phyloP scores from a whole-genome alignment of 2,113 vertebrate species.

The Pangasianodon gigas region DNA sequence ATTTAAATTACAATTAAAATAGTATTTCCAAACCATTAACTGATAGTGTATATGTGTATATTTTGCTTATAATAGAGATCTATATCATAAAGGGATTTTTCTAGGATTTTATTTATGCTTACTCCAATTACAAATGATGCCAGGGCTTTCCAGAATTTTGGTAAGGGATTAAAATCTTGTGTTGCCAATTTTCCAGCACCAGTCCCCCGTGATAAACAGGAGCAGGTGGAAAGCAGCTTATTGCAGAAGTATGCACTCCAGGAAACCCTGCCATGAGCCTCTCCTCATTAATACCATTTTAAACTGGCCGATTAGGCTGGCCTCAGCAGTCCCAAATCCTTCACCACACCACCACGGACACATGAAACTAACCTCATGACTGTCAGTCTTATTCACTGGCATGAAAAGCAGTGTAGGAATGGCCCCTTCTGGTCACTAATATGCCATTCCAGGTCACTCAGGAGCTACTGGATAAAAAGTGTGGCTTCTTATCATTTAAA shows the following conservation, averaged over 20 bases:
- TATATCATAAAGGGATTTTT: background rate
- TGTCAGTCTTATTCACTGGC: constrained; percentile 17
- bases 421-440: background rate
- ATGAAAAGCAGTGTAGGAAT: background rate
- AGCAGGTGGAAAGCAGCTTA: constrained; percentile 28
- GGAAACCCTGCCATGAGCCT: constrained; percentile 21
- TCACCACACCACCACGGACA: background rate
- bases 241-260: constrained; percentile 37
- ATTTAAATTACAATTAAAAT: background rate
- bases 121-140: background rate
- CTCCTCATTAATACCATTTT: constrained; percentile 44
- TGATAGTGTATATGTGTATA: background rate
- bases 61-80: background rate
- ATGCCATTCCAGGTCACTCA: constrained; percentile 48
- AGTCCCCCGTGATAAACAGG: constrained; percentile 25
- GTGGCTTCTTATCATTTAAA: constrained; percentile 50
- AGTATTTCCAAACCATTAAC: background rate
- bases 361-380: constrained; percentile 33
- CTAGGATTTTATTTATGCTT: background rate
- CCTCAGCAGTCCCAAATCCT: background rate
- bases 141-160: background rate
- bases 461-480: constrained; percentile 18
- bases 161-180: constrained; percentile 28
- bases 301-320: constrained; percentile 21
- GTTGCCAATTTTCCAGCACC: constrained; percentile 31